Percentiles rank a stretch among this genome's conserved stretches.
Evolutionary conservation across 2,113 vertebrate genomes (phyloP).

Genomic region (Corythornis cristatus): DNA sequence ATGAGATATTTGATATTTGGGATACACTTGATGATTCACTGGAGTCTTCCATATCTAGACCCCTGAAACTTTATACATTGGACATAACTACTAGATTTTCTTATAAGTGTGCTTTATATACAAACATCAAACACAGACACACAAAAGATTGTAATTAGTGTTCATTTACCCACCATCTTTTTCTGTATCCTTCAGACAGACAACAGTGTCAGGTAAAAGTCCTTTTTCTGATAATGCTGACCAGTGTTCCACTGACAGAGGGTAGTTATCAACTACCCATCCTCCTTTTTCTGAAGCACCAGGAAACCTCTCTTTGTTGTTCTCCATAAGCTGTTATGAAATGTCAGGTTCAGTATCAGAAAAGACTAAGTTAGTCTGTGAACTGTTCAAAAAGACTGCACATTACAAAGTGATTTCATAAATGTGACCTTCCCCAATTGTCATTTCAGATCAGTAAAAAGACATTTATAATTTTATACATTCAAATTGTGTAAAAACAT

Average conservation of each 20-base stretch:
- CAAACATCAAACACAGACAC: neutral
- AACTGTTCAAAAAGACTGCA: neutral
- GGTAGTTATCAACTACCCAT: conserved; percentile 93
- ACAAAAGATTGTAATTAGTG: neutral
- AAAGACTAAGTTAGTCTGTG: neutral
- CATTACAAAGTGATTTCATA: neutral
- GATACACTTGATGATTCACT: neutral
- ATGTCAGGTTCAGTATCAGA: neutral
- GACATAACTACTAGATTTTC: neutral
- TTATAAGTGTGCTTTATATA: neutral
- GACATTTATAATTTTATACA: neutral
- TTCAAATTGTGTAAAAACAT: neutral
- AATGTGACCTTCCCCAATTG: neutral
- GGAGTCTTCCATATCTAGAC: neutral
- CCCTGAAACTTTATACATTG: neutral
- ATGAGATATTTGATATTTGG: neutral
- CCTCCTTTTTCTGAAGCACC: conserved; percentile 77
- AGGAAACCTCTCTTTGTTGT: conserved; percentile 71
- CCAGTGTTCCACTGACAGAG: conserved; percentile 78
- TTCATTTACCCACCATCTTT: conserved; percentile 78
- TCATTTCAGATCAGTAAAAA: neutral
- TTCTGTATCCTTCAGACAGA: conserved; percentile 81
- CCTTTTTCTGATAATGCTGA: conserved; percentile 71
- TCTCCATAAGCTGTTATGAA: conserved; percentile 71
- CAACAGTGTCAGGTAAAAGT: conserved; percentile 81